phyloP scores from a whole-genome alignment of 2,113 vertebrate species.

The Indicator indicator region DNA sequence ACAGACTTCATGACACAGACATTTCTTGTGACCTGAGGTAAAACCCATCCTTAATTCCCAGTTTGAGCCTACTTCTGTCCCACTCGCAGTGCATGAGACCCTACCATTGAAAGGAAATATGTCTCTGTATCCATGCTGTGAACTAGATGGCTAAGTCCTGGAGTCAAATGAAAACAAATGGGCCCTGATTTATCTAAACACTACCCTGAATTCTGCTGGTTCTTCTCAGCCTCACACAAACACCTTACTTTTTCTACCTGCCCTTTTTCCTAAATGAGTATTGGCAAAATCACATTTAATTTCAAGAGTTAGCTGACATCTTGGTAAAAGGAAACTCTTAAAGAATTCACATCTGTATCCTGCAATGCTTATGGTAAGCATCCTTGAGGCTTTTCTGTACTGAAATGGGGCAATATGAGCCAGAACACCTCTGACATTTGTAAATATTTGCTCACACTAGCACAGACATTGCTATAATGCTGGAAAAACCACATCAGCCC shows the following conservation, averaged over 20 bases:
- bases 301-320: neutral
- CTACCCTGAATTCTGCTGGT: neutral
- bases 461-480: slow-evolving; percentile 20
- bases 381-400: neutral
- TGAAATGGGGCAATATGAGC: neutral
- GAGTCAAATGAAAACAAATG: neutral
- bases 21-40: neutral
- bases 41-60: neutral
- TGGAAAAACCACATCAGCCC: neutral
- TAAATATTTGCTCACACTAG: slow-evolving; percentile 36
- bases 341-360: neutral
- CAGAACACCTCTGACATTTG: slow-evolving; percentile 20
- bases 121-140: neutral
- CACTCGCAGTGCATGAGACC: neutral
- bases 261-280: neutral
- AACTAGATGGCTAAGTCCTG: neutral
- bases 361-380: neutral
- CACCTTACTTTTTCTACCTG: neutral
- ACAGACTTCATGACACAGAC: neutral
- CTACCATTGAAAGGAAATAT: neutral
- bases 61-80: neutral
- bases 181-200: neutral
- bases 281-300: neutral
- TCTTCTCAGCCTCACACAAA: neutral
- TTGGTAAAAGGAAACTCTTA: neutral